A percentile compares a stretch with the other conserved stretches of the same genome.
phyloP scores from a whole-genome alignment of 2,888 invertebrate species.

The Drosophila parthenogenetica region DNA sequence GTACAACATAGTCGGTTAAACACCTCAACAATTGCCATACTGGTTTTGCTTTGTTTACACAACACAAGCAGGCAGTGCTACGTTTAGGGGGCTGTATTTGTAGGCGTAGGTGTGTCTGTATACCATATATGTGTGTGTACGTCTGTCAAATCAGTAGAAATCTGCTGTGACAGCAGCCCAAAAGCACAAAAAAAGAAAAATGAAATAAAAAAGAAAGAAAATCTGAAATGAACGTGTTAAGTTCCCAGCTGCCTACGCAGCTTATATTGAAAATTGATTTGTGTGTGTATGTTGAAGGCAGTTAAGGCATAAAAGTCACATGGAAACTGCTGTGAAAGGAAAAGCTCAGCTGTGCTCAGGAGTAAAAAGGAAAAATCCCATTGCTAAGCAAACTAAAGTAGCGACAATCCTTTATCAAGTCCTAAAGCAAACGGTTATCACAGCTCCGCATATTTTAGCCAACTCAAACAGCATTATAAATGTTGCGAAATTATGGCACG shows the following conservation, averaged over 20 bases:
- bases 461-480: slow-evolving; percentile 23
- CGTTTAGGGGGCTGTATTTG: too few species aligned
- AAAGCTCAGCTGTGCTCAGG: slow-evolving; percentile 7
- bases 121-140: background rate
- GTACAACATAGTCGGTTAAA: background rate
- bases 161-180: slow-evolving; percentile 55
- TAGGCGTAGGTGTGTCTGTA: background rate
- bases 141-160: slow-evolving; percentile 60
- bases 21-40: background rate
- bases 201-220: background rate
- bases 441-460: slow-evolving; percentile 34
- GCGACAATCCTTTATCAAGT: slow-evolving; percentile 37
- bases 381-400: slow-evolving; percentile 15
- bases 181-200: background rate
- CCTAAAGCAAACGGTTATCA: slow-evolving; percentile 43
- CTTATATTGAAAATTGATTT: slow-evolving; percentile 29
- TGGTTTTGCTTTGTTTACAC: slow-evolving; percentile 34
- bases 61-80: slow-evolving; percentile 21
- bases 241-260: slow-evolving; percentile 10
- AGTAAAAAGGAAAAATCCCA: background rate
- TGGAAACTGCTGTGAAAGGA: slow-evolving; percentile 11
- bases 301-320: slow-evolving; percentile 32
- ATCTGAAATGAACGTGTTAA: slow-evolving; percentile 44
- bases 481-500: slow-evolving; percentile 39
- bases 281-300: background rate